These are phyloP conservation scores for Saxidomus purpurata DNA, from an alignment of 1,140 invertebrate species.

Conservation along the genomic window DNA sequence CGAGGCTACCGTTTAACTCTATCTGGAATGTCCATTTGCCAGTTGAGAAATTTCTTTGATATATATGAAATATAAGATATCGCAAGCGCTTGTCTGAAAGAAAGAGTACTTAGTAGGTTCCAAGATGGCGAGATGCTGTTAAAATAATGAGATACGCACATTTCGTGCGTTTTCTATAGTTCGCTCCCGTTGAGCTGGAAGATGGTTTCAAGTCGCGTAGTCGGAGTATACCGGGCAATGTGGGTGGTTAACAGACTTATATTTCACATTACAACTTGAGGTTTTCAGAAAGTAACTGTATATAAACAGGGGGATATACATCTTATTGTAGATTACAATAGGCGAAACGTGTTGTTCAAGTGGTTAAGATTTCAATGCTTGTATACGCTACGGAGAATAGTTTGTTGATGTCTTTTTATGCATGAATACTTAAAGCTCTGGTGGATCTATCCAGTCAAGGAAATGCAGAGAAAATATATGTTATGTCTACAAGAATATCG, in stretches of 20 bases:
- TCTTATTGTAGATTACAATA: slow-evolving; percentile 10
- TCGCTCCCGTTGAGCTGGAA: slow-evolving; percentile 9
- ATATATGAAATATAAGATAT: slow-evolving; percentile 33
- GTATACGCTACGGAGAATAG: too few species aligned
- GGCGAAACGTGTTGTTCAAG: background rate
- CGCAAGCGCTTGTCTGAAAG: background rate
- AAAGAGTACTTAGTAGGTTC: slow-evolving; percentile 23
- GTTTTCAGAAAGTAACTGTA: background rate
- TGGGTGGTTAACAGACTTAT: slow-evolving; percentile 31
- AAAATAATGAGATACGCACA: slow-evolving; percentile 55
- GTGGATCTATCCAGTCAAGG: too few species aligned
- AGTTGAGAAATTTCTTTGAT: slow-evolving; percentile 40
- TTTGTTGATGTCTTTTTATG: too few species aligned
- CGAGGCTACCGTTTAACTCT: slow-evolving; percentile 36
- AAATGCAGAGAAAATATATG: too few species aligned
- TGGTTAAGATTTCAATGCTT: too few species aligned
- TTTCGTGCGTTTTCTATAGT: slow-evolving; percentile 15
- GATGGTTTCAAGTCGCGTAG: background rate
- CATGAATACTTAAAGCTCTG: too few species aligned
- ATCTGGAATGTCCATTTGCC: slow-evolving; percentile 43
- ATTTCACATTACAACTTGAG: slow-evolving; percentile 23
- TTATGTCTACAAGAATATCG: too few species aligned
- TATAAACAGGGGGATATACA: slow-evolving; percentile 2
- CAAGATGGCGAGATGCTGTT: slow-evolving; percentile 28
- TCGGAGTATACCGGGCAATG: background rate